A percentile compares a stretch with the other conserved stretches of the same genome.
phyloP scores from a whole-genome alignment of 2,797 vertebrate species.

The Alauda arvensis region DNA sequence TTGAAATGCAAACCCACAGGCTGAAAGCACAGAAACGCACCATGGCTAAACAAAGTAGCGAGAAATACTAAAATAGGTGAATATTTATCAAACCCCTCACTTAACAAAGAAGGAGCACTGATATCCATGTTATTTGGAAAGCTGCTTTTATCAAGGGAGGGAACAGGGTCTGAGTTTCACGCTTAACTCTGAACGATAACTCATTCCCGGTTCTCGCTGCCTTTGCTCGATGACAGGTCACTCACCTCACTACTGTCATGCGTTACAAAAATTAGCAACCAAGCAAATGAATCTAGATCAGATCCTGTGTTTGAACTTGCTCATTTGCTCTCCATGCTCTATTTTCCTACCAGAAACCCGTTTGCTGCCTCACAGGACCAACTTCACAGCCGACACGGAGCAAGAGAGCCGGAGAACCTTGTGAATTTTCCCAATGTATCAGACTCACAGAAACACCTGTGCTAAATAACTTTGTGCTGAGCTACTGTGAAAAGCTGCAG shows the following conservation, averaged over 20 bases:
- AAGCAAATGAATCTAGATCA: conserved; percentile 43
- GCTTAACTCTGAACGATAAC: conserved; percentile 35
- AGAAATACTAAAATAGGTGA: conserved; percentile 24
- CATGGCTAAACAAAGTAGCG: not conserved
- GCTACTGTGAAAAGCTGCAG: conserved; percentile 58
- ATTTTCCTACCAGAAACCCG: not conserved
- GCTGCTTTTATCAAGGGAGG: not conserved
- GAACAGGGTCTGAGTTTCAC: conserved; percentile 40
- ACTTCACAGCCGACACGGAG: conserved; percentile 41
- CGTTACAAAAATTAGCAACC: conserved; percentile 51
- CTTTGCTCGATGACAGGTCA: conserved; percentile 41
- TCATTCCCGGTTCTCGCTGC: conserved; percentile 15
- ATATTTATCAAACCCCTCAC: conserved; percentile 3
- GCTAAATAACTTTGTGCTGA: conserved; percentile 57
- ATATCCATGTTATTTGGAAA: not conserved
- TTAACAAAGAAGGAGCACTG: conserved; percentile 2
- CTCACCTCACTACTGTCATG: conserved; percentile 49
- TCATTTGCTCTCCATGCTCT: conserved; percentile 9
- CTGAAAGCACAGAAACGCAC: not conserved
- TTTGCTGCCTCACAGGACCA: conserved; percentile 14
- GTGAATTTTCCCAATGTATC: conserved; percentile 65
- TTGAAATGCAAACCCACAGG: not conserved
- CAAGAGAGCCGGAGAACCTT: conserved; percentile 47
- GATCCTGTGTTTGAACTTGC: conserved; percentile 12
- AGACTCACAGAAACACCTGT: conserved; percentile 60